Base-by-base conservation (phyloP, 2,888 invertebrate species). In the Nemapogon koenigi region DNA sequence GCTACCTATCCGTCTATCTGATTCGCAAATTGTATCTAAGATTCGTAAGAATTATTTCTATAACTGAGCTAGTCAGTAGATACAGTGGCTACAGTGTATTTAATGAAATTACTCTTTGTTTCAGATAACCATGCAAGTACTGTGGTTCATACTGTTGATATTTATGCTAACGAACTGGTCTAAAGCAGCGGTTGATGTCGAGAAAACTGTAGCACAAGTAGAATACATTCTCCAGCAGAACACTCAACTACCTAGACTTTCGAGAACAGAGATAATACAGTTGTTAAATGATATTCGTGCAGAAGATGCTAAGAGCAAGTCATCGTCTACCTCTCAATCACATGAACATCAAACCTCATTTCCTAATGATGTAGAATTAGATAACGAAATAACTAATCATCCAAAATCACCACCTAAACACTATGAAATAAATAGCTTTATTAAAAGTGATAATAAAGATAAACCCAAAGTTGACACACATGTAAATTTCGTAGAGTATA, bases 191-290 rank as follows among this genome's bases (percentile, higher is more conserved):
- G 62, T 81, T 2, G 79, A 81, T 45, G 68, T 84, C 1, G 83
- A 85, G 47, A 80, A 75, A 45, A 88, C 88, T 6, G 83, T 89
- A 4, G 71, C 81, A 49, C 86, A 88, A 64, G 89, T 89, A 2
- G 84, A 89, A 51, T 78, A 59, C 22, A 80, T 88, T 48, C 64
- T 89, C 6, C 71, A 80, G 49, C 62, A 76, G 3, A 83, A 88
- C 55, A 69, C 83, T 2, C 69, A 71, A n/a, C 57, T 89, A 33
- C 89, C 89, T 1, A 71, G 85, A 42, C 59, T 89, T 16, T 80
- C 82, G 1, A 68, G 86, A 49, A 81, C 82, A 6, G 85, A 89
- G 54, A 88, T 89, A 42, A 59, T 89, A 16, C 81, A 83, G 44
- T 75, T 89, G 13, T 59, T 89, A 3, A 82, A 85, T 45, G 88